Evolutionary conservation across 2,888 invertebrate genomes (phyloP).

Genomic region (Dyspetes luteomarginatus): DNA sequence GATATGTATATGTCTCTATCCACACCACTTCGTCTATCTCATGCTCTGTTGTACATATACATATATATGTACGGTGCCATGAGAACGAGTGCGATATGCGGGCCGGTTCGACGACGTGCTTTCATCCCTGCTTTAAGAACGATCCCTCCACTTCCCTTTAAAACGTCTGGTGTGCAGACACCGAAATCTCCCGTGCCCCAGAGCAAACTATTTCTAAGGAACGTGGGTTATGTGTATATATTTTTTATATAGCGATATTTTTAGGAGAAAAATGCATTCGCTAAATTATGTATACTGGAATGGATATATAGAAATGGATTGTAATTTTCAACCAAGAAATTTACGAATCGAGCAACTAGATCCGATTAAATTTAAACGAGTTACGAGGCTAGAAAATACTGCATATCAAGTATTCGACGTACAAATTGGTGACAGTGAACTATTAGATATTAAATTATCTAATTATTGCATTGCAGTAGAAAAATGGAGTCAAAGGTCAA

Average conservation of each 20-base stretch:
- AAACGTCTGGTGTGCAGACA: constrained; percentile 24
- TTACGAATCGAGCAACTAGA: too few relatives aligned
- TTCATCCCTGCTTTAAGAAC: constrained; percentile 40
- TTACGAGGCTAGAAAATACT: too few relatives aligned
- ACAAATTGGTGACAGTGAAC: too few relatives aligned
- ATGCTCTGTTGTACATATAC: not conserved
- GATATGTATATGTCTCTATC: not conserved
- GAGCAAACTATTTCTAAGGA: constrained; percentile 15
- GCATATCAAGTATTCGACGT: too few relatives aligned
- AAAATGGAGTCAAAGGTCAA: too few relatives aligned
- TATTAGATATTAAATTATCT: too few relatives aligned
- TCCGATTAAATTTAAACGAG: too few relatives aligned
- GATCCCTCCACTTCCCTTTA: not conserved
- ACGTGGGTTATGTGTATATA: not conserved
- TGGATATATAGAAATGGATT: too few relatives aligned
- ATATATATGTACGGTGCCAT: constrained; percentile 18
- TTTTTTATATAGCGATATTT: not conserved
- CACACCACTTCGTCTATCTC: not conserved
- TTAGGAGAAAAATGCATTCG: not conserved
- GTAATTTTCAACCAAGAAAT: too few relatives aligned
- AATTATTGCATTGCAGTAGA: too few relatives aligned
- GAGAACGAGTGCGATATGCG: constrained; percentile 51
- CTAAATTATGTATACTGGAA: too few relatives aligned
- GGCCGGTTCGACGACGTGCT: constrained; percentile 30
- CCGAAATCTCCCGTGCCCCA: constrained; percentile 1